Percentiles rank a stretch among this genome's conserved stretches.
phyloP scores from a whole-genome alignment of 1,140 invertebrate genomes.

The Penaeus vannamei region DNA sequence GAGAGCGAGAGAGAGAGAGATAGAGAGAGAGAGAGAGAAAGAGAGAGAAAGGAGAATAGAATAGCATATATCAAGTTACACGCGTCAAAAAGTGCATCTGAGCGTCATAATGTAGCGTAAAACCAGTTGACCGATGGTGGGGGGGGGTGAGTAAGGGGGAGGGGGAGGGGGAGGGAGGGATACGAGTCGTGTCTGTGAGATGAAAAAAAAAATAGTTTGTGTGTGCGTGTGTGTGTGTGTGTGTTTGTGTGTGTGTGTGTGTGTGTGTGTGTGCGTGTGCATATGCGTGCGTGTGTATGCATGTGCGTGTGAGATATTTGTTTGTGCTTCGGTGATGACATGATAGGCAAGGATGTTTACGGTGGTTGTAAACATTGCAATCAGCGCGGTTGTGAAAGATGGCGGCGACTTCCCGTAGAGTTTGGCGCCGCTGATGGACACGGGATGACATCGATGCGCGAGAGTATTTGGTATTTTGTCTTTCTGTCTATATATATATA shows the following conservation, averaged over 20 bases:
- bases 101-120: not conserved
- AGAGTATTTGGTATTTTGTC: not conserved
- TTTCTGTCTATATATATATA: not conserved
- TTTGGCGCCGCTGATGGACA: not conserved
- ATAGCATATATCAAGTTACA: not conserved
- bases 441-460: not conserved
- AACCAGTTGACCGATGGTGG: not conserved
- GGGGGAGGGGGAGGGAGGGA: conserved; percentile 1
- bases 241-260: not conserved
- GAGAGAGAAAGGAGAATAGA: too few species aligned
- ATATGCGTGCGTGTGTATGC: not conserved
- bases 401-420: too few species aligned
- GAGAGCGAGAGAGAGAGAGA: too few species aligned
- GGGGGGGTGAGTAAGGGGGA: not conserved
- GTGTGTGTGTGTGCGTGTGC: not conserved
- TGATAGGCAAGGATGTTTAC: not conserved
- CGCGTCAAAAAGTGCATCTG: not conserved
- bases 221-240: not conserved
- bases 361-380: not conserved
- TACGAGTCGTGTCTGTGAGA: not conserved
- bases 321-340: not conserved
- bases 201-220: not conserved
- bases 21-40: too few species aligned
- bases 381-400: too few species aligned
- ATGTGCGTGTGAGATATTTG: not conserved